These are phyloP conservation scores for Alligator sinensis DNA, from an alignment of 2,113 vertebrate species.

Conservation along the genomic window DNA sequence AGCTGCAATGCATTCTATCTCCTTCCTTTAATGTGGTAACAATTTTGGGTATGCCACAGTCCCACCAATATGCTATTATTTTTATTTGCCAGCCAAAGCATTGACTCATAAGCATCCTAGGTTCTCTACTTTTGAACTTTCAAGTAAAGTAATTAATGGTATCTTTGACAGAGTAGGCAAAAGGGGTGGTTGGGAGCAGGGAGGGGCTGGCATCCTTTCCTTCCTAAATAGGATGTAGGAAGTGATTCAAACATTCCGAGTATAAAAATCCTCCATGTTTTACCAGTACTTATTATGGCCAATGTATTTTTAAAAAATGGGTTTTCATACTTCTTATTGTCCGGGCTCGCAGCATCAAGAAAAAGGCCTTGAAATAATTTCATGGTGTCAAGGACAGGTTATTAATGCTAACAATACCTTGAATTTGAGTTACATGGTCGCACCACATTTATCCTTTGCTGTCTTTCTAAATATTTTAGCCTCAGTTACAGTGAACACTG, in stretches of 20 bases:
- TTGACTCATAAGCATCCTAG: background rate
- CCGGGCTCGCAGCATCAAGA: background rate
- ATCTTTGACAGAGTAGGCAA: background rate
- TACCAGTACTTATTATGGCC: background rate
- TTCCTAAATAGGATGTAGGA: background rate
- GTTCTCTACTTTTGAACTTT: background rate
- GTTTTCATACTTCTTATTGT: background rate
- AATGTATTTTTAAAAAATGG: background rate
- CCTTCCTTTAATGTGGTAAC: too few species aligned
- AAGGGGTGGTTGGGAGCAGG: too few species aligned
- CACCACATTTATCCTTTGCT: background rate
- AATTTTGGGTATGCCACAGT: background rate
- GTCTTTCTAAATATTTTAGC: background rate
- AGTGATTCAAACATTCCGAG: background rate
- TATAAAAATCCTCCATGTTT: background rate
- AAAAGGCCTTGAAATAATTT: background rate
- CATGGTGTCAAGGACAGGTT: background rate
- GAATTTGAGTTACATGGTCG: rapidly evolving
- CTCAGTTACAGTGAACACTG: background rate
- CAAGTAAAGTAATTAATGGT: background rate
- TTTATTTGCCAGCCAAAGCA: background rate
- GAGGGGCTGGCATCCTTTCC: background rate
- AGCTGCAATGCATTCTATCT: too few species aligned
- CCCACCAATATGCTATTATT: background rate
- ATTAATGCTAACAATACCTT: background rate